phyloP scores from a whole-genome alignment of 2,113 vertebrate genomes.

The Hypanus sabinus region DNA sequence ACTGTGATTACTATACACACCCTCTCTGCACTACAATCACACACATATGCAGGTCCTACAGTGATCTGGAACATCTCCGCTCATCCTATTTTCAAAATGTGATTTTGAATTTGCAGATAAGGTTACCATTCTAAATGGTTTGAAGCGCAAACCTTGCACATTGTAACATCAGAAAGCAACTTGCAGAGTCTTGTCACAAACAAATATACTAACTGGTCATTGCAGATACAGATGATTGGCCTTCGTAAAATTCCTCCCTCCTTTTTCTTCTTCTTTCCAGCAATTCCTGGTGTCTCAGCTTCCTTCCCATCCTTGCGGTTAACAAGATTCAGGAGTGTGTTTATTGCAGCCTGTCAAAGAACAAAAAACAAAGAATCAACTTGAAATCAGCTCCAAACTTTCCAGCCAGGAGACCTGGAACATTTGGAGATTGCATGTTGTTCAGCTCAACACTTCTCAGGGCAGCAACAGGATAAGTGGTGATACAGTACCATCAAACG shows the following conservation, averaged over 20 bases:
- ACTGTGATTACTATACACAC: no score
- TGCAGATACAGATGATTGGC: conserved; percentile 94
- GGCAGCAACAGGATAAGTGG: background rate
- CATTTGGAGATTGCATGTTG: background rate
- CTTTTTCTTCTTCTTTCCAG: conserved; percentile 54
- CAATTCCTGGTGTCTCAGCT: background rate
- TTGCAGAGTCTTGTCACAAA: background rate
- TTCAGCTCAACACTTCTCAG: background rate
- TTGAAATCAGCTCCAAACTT: background rate
- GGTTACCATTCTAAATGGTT: background rate
- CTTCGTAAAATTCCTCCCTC: conserved; percentile 67
- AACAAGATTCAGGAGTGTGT: conserved; percentile 66
- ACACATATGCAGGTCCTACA: background rate
- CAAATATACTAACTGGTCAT: conserved; percentile 71
- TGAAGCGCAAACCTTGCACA: no score
- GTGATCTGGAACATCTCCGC: background rate
- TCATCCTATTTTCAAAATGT: background rate
- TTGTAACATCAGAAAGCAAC: background rate
- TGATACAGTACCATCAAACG: background rate
- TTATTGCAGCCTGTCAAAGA: conserved; percentile 72
- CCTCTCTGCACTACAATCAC: background rate
- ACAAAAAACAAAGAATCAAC: accelerated
- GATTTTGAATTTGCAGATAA: background rate
- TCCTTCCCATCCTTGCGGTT: conserved; percentile 64
- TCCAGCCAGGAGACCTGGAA: background rate